Base-by-base conservation (phyloP, 92 coral and sea anemone species). In the Pocillopora meandrina region DNA sequence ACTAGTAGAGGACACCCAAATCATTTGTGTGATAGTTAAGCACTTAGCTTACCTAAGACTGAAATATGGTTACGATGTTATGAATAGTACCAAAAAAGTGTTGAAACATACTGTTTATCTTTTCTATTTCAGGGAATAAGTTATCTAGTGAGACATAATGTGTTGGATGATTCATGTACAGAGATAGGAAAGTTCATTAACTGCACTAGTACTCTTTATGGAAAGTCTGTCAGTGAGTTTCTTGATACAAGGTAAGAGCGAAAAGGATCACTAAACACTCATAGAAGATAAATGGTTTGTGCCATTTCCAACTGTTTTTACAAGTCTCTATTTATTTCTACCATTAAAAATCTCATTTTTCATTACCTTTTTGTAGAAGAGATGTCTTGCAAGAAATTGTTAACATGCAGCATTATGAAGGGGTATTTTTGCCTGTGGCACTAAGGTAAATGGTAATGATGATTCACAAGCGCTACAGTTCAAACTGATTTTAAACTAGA, bases 111-210 rank as follows among this genome's bases (percentile, higher is more conserved):
- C 12, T 72, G 34, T 72, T 19, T 14, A 31, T 2, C 57, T 12
- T 79, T 64, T 66, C 61, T 56, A 42, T 65, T 85, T 11, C 78
- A 96, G 99, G 99, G 99, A 21, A 92, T 96, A 79, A 71, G 80
- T 63, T 96, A 91, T 85, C 86, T 96, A 12, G 86, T 94, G 34
- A 82, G 86, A 56, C 88, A 94, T 60, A 88, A 86, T 81, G 71
- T 96, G 23, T 59, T 96, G 80, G 92, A 92, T 20, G 95, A 94
- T 79, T 82, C 84, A 33, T 71, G 91, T 15, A 87, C 59, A 42
- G 98, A 95, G 21, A 89, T 96, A 42, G 94, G 98, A 47, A 90
- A 90, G 85, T 96, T 96, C 84, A 89, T 96, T 47, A 87, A 89
- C 87, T 90, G 91, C 17, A 82, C 96, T 56, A 92, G 89, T 47